Evolutionary conservation across 2,888 invertebrate species (phyloP).

Genomic region (Seira ritae): DNA sequence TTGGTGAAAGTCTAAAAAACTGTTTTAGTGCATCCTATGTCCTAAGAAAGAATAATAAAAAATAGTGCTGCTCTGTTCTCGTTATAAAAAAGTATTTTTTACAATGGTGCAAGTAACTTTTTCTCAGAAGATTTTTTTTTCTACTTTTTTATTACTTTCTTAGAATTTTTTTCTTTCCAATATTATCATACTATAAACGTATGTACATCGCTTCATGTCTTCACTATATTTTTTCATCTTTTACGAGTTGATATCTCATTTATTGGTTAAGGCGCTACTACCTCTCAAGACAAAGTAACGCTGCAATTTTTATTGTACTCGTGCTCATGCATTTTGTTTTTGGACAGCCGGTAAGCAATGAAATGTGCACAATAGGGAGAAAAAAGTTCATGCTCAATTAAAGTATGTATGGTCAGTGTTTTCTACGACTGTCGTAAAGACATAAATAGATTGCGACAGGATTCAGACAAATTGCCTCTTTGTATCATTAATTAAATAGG

Average conservation of each 20-base stretch:
- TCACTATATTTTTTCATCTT: neutral
- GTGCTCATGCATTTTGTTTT: neutral
- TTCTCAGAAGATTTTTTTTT: conserved; percentile 2
- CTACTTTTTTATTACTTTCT: conserved; percentile 5
- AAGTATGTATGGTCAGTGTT: neutral
- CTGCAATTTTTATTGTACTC: neutral
- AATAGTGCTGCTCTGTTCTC: conserved; percentile 22
- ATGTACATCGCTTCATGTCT: neutral
- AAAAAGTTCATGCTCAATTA: neutral
- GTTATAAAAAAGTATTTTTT: conserved; percentile 24
- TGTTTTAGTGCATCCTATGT: conserved; percentile 38
- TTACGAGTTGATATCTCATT: conserved; percentile 34
- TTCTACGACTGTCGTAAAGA: neutral
- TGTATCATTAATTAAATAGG: neutral
- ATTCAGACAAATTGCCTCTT: neutral
- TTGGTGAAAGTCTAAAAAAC: neutral
- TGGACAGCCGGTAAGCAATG: neutral
- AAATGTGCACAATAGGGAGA: neutral
- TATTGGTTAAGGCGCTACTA: conserved; percentile 7
- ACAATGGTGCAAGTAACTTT: conserved; percentile 38
- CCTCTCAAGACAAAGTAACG: neutral
- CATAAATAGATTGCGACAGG: neutral
- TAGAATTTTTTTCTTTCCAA: conserved; percentile 3
- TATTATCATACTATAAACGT: neutral
- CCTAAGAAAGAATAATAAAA: conserved; percentile 27